Percentiles rank a stretch among this genome's conserved stretches.
Conservation (phyloP, 2,797 vertebrate genomes). For the Rachycentron canadum region DNA sequence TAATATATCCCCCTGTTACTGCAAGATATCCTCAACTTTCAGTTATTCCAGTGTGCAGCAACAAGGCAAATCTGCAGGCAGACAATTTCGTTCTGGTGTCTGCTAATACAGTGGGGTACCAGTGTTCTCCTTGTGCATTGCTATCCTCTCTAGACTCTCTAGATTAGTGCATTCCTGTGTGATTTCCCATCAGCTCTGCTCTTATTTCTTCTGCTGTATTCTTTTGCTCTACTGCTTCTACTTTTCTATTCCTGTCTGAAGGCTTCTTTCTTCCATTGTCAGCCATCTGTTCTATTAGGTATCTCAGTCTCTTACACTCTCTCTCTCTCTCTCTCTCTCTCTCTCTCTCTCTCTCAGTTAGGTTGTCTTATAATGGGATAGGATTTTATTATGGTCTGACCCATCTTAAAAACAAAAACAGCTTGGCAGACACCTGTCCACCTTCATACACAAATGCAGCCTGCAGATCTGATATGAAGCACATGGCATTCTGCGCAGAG, state of each 20-base stretch:
- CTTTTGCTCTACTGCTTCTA: not conserved
- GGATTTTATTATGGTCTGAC: not conserved
- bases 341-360: not conserved
- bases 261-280: slow-evolving; percentile 7
- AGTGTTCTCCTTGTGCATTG: not conserved
- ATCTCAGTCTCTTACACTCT: not conserved
- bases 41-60: not conserved
- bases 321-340: not conserved
- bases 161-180: not conserved
- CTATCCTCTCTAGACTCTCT: not conserved
- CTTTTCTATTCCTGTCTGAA: not conserved
- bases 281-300: slow-evolving; percentile 20
- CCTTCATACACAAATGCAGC: not conserved
- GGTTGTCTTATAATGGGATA: not conserved
- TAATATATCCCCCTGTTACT: too few relatives aligned
- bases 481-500: not conserved
- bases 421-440: not conserved
- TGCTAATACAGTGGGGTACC: not conserved
- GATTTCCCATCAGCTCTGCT: not conserved
- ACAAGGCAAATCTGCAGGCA: slow-evolving; percentile 12
- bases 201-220: not conserved
- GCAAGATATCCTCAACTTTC: too few relatives aligned
- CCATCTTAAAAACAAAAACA: not conserved
- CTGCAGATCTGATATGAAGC: not conserved
- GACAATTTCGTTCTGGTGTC: not conserved